phyloP scores from a whole-genome alignment of 2,888 invertebrate genomes.

The Cephus sareptanus region DNA sequence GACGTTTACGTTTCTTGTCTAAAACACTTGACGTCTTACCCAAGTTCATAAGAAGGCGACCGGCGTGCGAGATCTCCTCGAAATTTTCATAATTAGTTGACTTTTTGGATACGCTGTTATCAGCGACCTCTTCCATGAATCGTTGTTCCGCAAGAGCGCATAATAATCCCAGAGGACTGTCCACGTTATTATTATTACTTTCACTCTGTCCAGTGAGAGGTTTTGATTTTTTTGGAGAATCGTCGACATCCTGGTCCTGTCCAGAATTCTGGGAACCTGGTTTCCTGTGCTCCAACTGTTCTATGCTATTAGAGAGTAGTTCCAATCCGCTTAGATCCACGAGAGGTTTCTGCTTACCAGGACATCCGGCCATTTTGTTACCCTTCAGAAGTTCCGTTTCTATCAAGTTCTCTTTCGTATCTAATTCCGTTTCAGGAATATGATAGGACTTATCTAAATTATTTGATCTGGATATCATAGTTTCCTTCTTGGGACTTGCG shows the following conservation, averaged over 20 bases:
- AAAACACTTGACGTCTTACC: conserved; percentile 30
- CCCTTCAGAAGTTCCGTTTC: background rate
- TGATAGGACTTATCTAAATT: background rate
- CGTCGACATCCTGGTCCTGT: conserved; percentile 52
- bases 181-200: conserved; percentile 64
- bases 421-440: background rate
- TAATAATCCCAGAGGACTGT: conserved; percentile 73
- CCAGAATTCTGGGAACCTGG: conserved; percentile 36
- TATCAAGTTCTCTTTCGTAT: background rate
- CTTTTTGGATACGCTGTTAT: conserved; percentile 51
- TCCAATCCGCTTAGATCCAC: conserved; percentile 86
- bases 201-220: conserved; percentile 62
- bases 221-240: conserved; percentile 63
- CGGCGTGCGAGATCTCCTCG: conserved; percentile 51
- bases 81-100: conserved; percentile 42
- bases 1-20: background rate
- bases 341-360: conserved; percentile 36
- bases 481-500: background rate
- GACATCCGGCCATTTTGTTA: background rate
- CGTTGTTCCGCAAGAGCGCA: conserved; percentile 88
- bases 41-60: conserved; percentile 45
- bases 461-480: background rate
- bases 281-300: conserved; percentile 75
- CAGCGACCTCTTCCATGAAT: conserved; percentile 79
- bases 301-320: conserved; percentile 85